Evolutionary conservation across 2,888 invertebrate species (phyloP).

Genomic region (Sericinus montela): DNA sequence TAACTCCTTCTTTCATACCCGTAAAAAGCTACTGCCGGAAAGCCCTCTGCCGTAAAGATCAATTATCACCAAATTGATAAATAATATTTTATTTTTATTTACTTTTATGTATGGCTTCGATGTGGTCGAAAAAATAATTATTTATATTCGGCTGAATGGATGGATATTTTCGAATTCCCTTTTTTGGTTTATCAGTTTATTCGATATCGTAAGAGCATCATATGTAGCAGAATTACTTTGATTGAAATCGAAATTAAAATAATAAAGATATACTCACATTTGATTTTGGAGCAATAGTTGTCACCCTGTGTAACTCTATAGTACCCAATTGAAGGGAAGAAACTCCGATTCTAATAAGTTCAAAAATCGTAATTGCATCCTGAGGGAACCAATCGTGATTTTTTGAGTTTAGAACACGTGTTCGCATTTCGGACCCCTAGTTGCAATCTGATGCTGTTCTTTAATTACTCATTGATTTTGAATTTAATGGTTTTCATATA

Average conservation of each 20-base stretch:
- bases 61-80: too few species aligned
- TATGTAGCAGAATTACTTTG: slow-evolving; percentile 15
- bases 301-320: slow-evolving; percentile 69
- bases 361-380: slow-evolving; percentile 65
- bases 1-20: too few species aligned
- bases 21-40: too few species aligned
- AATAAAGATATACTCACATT: slow-evolving; percentile 5
- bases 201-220: slow-evolving; percentile 8
- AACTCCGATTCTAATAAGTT: slow-evolving; percentile 74
- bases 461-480: slow-evolving; percentile 34
- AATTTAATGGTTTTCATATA: slow-evolving; percentile 27
- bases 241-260: slow-evolving; percentile 13
- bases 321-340: slow-evolving; percentile 64
- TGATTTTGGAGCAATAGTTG: slow-evolving; percentile 35
- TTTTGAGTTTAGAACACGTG: slow-evolving; percentile 73
- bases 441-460: slow-evolving; percentile 57
- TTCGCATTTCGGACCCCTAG: slow-evolving; percentile 65
- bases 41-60: too few species aligned
- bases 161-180: slow-evolving; percentile 10
- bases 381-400: slow-evolving; percentile 75
- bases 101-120: too few species aligned
- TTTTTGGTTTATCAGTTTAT: slow-evolving; percentile 11
- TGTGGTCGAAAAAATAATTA: background rate
- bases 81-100: too few species aligned
- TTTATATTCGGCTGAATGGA: slow-evolving; percentile 4